Evolutionary conservation across 2,888 invertebrate species (phyloP).

Genomic region (Drosophila kuntzei): DNA sequence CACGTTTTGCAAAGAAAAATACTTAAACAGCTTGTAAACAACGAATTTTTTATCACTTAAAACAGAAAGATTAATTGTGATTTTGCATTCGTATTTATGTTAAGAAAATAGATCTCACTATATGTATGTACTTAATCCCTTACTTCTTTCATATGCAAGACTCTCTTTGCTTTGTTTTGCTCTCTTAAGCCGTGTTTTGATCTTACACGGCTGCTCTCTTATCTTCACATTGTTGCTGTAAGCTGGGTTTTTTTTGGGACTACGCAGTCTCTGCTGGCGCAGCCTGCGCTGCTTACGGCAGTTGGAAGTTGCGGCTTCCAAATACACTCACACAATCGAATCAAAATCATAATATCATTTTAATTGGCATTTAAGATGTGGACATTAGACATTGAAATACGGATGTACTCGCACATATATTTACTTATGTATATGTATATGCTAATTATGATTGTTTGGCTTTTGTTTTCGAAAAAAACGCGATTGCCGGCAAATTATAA

Average conservation of each 20-base stretch:
- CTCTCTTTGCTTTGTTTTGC: constrained; percentile 8
- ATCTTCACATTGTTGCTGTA: background rate
- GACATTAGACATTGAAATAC: background rate
- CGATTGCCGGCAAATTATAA: constrained; percentile 28
- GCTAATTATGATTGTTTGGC: constrained; percentile 46
- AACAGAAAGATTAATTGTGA: constrained; percentile 3
- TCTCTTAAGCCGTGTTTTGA: constrained; percentile 8
- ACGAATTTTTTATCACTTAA: constrained; percentile 1
- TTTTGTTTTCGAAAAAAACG: constrained; percentile 19
- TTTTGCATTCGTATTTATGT: background rate
- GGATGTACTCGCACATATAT: background rate
- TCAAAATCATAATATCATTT: constrained; percentile 34
- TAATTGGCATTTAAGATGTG: constrained; percentile 39
- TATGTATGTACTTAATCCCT: too few relatives aligned
- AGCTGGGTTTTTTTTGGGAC: background rate
- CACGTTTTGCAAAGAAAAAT: background rate
- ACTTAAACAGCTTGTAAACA: constrained; percentile 3
- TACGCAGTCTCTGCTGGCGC: background rate
- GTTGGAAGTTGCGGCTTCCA: constrained; percentile 1
- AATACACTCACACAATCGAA: constrained; percentile 1
- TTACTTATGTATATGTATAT: background rate
- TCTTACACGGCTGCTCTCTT: background rate
- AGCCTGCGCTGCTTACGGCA: constrained; percentile 13
- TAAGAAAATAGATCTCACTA: background rate
- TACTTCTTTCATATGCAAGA: background rate